These are phyloP conservation scores for Neodiprion pinetum DNA, from an alignment of 1,140 invertebrate species.

Conservation along the genomic window DNA sequence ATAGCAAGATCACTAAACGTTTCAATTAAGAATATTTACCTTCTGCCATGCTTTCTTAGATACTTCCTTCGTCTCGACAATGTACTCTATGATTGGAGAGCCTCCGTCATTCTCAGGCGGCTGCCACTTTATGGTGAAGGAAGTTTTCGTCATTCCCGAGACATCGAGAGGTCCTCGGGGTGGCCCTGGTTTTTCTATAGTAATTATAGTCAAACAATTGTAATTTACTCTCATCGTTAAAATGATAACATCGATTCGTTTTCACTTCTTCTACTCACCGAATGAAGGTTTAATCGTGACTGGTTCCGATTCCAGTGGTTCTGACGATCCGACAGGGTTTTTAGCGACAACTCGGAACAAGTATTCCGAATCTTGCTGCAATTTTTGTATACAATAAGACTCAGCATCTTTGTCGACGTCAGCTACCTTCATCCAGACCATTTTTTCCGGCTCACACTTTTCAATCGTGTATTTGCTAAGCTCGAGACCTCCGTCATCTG, in stretches of 20 bases:
- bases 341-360: slow-evolving; percentile 84
- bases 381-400: slow-evolving; percentile 76
- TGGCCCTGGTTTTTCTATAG: slow-evolving; percentile 79
- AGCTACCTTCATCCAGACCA: slow-evolving; percentile 78
- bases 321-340: slow-evolving; percentile 81
- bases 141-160: slow-evolving; percentile 80
- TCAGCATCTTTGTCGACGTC: slow-evolving; percentile 76
- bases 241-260: neutral
- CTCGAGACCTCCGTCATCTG: slow-evolving; percentile 80
- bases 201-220: slow-evolving; percentile 16
- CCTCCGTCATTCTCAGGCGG: slow-evolving; percentile 85
- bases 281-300: slow-evolving; percentile 70
- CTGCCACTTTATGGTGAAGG: slow-evolving; percentile 86
- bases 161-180: slow-evolving; percentile 82
- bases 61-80: slow-evolving; percentile 81
- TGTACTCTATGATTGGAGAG: slow-evolving; percentile 84
- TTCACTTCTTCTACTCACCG: slow-evolving; percentile 55
- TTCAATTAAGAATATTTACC: slow-evolving; percentile 39
- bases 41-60: slow-evolving; percentile 78
- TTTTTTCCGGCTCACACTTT: slow-evolving; percentile 74
- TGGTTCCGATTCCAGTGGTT: slow-evolving; percentile 74
- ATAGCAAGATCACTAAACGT: neutral
- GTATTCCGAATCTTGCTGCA: slow-evolving; percentile 82
- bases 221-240: too few relatives aligned
- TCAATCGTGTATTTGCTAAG: slow-evolving; percentile 83